Base-by-base conservation (phyloP, 1,140 invertebrate genomes). In the Drosophila varians region DNA sequence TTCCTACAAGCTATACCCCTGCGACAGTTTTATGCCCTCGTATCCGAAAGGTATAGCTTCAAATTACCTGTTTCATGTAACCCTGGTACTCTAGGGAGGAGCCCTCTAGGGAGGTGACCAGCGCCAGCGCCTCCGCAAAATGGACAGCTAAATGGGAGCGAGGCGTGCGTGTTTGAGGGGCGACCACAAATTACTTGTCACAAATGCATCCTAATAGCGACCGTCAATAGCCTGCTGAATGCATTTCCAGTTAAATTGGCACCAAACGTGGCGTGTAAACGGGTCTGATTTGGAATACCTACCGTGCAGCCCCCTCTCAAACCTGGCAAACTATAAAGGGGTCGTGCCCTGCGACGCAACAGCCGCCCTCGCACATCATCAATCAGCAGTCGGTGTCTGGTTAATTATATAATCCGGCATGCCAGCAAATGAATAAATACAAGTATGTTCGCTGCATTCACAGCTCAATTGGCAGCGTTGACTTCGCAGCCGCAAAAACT, bases 231-330 rank as follows among this genome's bases (percentile, higher is more conserved):
- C 28, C 28, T 9, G 6, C 28, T 48, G 14, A 48, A 48, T 48
- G 46, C 46, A 48, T 48, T 48, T 48, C 23, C 46, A 48, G 23
- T 52, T 38, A 21, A 52, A 52, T 52, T 52, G 49, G 49, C n/a
- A n/a, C n/a, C n/a, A n/a, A n/a, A n/a, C n/a, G n/a, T n/a, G n/a
- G n/a, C n/a, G n/a, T n/a, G n/a, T n/a, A n/a, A n/a, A n/a, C n/a
- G n/a, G n/a, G n/a, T n/a, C n/a, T n/a, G n/a, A n/a, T n/a, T n/a
- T n/a, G n/a, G n/a, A n/a, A n/a, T n/a, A n/a, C n/a, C n/a, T 34
- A 36, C 49, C 49, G n/a, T n/a, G n/a, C 34, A 52, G 38, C 49
- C 6, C 7, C 28, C 28, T 3, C 28, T 31, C 28, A 21, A 21
- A n/a, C n/a, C 21, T 21, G 4, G 2, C 21, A 4, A 2, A 21